Conservation (phyloP, 1,140 invertebrate species). For the Panagrolaimus sp. region DNA sequence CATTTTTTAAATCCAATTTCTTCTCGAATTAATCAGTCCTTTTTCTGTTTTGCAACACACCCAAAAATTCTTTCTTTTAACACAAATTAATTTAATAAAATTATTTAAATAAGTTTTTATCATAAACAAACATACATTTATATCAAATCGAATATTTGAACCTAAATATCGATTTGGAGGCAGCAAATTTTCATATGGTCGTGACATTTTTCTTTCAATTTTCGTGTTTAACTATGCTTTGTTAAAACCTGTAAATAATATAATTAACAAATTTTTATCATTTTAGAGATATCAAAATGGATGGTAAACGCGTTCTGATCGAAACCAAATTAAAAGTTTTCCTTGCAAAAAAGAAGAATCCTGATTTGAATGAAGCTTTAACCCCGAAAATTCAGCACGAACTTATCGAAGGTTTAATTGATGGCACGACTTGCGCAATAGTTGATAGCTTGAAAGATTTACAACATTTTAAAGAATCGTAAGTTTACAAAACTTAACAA, state of each 20-base stretch:
- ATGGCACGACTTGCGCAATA: conserved; percentile 1
- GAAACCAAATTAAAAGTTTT: neutral
- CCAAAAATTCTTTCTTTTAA: neutral
- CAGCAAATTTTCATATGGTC: neutral
- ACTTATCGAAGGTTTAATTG: neutral
- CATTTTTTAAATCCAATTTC: no score
- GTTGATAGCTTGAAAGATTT: conserved; percentile 4
- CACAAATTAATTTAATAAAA: no score
- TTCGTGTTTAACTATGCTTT: no score
- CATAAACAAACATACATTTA: conserved; percentile 13
- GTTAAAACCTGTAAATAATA: no score
- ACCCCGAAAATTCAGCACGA: neutral
- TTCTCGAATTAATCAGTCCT: no score
- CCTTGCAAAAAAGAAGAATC: conserved; percentile 10
- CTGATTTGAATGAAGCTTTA: neutral
- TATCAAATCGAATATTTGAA: conserved; percentile 6
- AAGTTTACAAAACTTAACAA: neutral
- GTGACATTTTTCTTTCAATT: neutral
- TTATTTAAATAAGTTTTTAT: no score
- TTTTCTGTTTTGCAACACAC: neutral
- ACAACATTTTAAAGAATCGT: conserved; percentile 11
- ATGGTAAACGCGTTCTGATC: neutral
- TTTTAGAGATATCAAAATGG: neutral
- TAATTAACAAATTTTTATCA: no score
- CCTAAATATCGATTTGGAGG: neutral